These are phyloP conservation scores for Oncorhynchus tshawytscha DNA, from an alignment of 2,113 vertebrate species.

Conservation along the genomic window DNA sequence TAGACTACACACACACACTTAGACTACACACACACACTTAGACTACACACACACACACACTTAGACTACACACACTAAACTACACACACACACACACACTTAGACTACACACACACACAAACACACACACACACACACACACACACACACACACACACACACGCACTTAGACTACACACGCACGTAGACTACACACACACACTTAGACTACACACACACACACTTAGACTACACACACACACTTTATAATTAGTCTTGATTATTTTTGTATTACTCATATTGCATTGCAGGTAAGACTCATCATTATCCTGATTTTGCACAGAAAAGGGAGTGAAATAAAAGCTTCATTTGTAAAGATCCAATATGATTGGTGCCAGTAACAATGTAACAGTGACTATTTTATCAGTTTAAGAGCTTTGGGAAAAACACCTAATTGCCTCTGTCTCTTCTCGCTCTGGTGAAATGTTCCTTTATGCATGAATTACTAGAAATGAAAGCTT, in stretches of 20 bases:
- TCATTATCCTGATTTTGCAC: neutral
- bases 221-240: too few species aligned
- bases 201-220: too few species aligned
- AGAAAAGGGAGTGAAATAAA: conserved; percentile 17
- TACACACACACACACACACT: too few species aligned
- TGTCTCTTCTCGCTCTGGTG: neutral
- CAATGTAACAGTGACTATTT: conserved; percentile 10
- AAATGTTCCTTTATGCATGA: conserved; percentile 12
- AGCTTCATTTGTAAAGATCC: conserved; percentile 8
- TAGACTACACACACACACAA: too few species aligned
- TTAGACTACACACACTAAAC: too few species aligned
- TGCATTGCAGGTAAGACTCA: neutral
- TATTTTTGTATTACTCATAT: neutral
- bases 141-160: neutral
- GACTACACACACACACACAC: too few species aligned
- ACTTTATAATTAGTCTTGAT: too few species aligned
- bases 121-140: too few species aligned
- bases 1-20: too few species aligned
- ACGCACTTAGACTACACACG: too few species aligned
- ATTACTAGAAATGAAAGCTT: conserved; percentile 13
- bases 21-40: too few species aligned
- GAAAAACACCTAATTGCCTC: conserved; percentile 1
- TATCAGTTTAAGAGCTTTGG: conserved; percentile 14
- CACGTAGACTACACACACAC: too few species aligned
- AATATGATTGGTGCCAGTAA: conserved; percentile 1